Percentiles rank a stretch among this genome's conserved stretches.
Conservation (phyloP, 2,113 vertebrate species). For the Camelus bactrianus region DNA sequence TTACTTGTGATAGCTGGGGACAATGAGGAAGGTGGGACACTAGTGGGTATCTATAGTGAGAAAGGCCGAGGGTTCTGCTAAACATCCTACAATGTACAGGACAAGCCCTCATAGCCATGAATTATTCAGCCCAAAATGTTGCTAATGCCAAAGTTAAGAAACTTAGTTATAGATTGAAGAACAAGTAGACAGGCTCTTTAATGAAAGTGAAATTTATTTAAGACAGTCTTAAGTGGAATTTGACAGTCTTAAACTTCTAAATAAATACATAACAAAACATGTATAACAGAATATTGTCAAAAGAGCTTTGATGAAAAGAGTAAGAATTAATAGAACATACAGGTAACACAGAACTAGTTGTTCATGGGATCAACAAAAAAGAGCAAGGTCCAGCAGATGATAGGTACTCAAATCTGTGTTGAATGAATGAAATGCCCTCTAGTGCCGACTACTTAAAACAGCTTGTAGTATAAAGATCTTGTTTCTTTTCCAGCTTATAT, state of each 20-base stretch:
- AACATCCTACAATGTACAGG: not conserved
- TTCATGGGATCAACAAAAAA: not conserved
- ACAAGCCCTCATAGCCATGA: not conserved
- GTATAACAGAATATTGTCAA: slow-evolving; percentile 22
- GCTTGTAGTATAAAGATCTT: not conserved
- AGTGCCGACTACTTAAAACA: not conserved
- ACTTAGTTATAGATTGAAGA: not conserved
- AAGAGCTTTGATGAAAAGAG: slow-evolving; percentile 24
- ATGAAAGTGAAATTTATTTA: not conserved
- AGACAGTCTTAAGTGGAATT: not conserved
- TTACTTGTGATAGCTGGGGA: not conserved
- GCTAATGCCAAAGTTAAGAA: not conserved
- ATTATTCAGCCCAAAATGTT: not conserved
- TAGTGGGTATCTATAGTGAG: not conserved
- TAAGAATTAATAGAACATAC: not conserved
- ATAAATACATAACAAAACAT: no score
- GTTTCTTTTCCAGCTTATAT: not conserved
- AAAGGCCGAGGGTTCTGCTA: not conserved
- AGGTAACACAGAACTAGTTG: not conserved
- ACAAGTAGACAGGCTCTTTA: not conserved
- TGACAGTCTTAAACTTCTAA: not conserved
- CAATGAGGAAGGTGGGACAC: fast-evolving
- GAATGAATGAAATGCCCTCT: not conserved
- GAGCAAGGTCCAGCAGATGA: not conserved
- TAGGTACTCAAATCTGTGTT: not conserved